Evolutionary conservation across 2,797 vertebrate genomes (phyloP), one percentile per base, ranked within the genome.

Genomic region (Synaphobranchus kaupii): DNA sequence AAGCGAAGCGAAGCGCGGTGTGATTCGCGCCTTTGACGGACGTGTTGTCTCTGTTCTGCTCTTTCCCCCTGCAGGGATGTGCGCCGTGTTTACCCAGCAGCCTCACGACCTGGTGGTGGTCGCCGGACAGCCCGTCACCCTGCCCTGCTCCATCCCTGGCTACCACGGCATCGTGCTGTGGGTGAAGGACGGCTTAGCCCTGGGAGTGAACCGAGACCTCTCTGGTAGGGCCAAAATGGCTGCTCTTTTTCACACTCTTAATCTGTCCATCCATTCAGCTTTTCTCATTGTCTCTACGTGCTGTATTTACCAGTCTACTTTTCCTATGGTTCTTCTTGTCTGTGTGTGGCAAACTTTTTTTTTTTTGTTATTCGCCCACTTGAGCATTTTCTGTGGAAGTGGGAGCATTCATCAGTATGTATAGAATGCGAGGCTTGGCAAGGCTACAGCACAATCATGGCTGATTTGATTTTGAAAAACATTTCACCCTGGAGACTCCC

Each of bases 151-250:
- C 91, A 98, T 98, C 89, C 96, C 97, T 0, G 97, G 97, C 25
- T 98, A 98, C 5, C 97, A 97, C 31, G 97, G 97, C 91, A 97
- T 98, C 25, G 97, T 98, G 85, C 96, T 98, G 10, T 98, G 97
- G 97, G 97, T 98, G 84, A 97, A 98, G 86, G 97, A 98, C 0
- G 97, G 97, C 54, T 94, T 98, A 58, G 97, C 97, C 71, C 94
- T 98, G 0, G 97, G 97, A 0, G 97, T 98, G 6, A 97, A 97
- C 85, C 93, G 97, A 48, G 97, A 98, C 88, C 95, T 98, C 90
- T 97, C 97, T 44, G 97, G 97, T 98, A 95, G 94, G 95, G 84
- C 31, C 48, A 15, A n/a, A 17, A 4, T 15, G 28, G 1, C 6
- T 5, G 28, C 20, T 7, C 4, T 15, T 47, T 50, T 80, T 25